Evolutionary conservation across 2,797 vertebrate species (phyloP), one percentile per base, ranked within the genome.

Genomic region (Neopelma chrysocephalum): DNA sequence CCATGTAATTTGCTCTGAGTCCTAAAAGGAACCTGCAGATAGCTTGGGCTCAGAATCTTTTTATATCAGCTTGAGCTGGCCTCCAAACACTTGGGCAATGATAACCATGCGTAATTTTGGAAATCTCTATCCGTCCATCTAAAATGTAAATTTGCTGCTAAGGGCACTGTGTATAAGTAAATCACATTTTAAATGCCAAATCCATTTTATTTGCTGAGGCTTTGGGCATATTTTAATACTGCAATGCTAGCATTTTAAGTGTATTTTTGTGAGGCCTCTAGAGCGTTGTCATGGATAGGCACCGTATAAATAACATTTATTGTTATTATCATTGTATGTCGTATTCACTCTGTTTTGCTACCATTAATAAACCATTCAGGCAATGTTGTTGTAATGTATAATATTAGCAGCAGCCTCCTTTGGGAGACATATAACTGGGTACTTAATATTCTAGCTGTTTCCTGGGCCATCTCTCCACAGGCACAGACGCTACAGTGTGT

Each of bases 311-410:
- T 98, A 98, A 98, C 88, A 92, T 98, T 98, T 98, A 98, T 96
- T 97, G 96, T 98, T 98, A 97, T 98, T 97, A 98, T 97, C 97
- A 97, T 97, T 97, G 95, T 96, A 97, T 96, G 97, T 97, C 89
- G 84, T 95, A 95, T 98, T 97, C 96, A 98, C 96, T 98, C 97
- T 97, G 97, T 97, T 98, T 98, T 89, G 97, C 93, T 96, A 89
- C 90, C 97, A 98, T 98, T 98, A 98, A 97, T 98, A 98, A 98
- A 97, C 97, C 97, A 98, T 98, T 97, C 97, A 93, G 97, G 96
- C 97, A 98, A 97, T 97, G 98, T 95, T 97, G 96, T 94, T 92
- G 96, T 90, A 96, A 97, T 96, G 96, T 97, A 97, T 97, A 97
- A 97, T 97, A 97, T 97, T 97, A 97, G 96, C 95, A 96, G 93